Evolutionary conservation across 2,113 vertebrate genomes (phyloP).

Genomic region (Bucco capensis): DNA sequence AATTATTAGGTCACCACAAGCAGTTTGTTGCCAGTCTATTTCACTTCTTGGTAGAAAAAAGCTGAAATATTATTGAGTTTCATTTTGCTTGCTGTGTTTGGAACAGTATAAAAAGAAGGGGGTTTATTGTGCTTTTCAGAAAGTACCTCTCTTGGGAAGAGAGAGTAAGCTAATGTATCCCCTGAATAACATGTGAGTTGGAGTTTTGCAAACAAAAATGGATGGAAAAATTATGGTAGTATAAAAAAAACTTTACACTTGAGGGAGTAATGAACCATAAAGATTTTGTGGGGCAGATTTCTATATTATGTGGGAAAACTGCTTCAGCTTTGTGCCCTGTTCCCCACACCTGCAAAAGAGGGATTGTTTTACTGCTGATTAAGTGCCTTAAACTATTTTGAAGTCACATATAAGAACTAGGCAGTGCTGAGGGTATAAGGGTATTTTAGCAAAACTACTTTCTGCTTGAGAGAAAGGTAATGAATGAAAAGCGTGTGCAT

Average conservation of each 20-base stretch:
- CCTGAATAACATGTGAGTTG: background rate
- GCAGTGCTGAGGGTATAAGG: background rate
- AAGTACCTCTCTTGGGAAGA: background rate
- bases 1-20: background rate
- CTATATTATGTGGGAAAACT: background rate
- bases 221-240: background rate
- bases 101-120: background rate
- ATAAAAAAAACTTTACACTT: background rate
- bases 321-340: background rate
- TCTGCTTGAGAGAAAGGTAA: background rate
- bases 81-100: background rate
- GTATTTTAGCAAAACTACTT: background rate
- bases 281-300: too few species aligned
- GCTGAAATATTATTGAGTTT: background rate
- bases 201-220: background rate
- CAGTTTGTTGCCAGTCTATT: background rate
- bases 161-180: background rate
- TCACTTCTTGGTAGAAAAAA: background rate
- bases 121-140: background rate
- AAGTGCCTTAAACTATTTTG: background rate
- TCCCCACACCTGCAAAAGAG: background rate
- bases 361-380: background rate
- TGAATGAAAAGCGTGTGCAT: background rate
- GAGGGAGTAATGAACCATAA: background rate
- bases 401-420: fast-evolving